Evolutionary conservation across 2,113 vertebrate genomes (phyloP).

Genomic region (Paracanthobrama guichenoti): DNA sequence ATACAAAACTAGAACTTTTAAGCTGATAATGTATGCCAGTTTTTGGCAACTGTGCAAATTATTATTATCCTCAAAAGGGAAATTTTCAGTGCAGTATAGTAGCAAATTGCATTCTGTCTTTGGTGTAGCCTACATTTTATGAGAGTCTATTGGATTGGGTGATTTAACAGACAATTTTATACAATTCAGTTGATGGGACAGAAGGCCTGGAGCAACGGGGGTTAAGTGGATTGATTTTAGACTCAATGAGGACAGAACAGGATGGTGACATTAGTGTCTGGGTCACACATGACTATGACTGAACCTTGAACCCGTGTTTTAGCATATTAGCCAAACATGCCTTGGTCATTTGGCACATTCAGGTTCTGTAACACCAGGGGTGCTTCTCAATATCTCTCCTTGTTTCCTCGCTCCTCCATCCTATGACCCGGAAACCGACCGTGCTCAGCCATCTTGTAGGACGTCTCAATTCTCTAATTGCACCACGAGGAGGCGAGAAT

Average conservation of each 20-base stretch:
- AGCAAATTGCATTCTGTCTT: neutral
- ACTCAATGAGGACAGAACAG: neutral
- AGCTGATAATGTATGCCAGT: neutral
- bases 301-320: neutral
- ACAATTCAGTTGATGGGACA: neutral
- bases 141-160: neutral
- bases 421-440: too few relatives aligned
- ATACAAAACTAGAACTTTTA: neutral
- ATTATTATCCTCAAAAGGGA: neutral
- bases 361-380: neutral
- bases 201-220: neutral
- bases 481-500: too few relatives aligned
- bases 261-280: constrained; percentile 3
- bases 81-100: neutral
- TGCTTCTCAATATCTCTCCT: too few relatives aligned
- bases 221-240: constrained; percentile 37
- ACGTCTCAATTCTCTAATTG: too few relatives aligned
- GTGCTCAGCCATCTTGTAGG: too few relatives aligned
- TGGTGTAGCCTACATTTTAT: neutral
- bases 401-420: too few relatives aligned
- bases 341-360: neutral
- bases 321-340: neutral
- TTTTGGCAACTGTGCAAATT: neutral
- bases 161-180: constrained; percentile 10
- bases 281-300: neutral